A percentile compares a stretch with the other conserved stretches of the same genome.
phyloP scores from a whole-genome alignment of 2,797 vertebrate genomes.

The Cephalopachus bancanus region DNA sequence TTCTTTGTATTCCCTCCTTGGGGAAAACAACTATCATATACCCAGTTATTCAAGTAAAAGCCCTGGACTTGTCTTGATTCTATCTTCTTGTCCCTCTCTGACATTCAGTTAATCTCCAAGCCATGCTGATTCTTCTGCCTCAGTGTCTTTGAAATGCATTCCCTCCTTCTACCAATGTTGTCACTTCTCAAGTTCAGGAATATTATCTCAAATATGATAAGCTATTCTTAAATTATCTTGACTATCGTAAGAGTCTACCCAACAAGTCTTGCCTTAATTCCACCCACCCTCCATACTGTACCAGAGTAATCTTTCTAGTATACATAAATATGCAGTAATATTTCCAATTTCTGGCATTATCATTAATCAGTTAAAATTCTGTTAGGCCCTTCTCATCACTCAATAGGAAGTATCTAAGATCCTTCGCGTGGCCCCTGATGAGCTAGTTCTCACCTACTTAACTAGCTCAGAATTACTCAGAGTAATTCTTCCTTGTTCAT shows the following conservation, averaged over 20 bases:
- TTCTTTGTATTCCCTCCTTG: not conserved
- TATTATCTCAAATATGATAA: not conserved
- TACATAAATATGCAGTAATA: not conserved
- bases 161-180: not conserved
- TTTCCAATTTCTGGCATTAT: slow-evolving; percentile 23
- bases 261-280: slow-evolving; percentile 2
- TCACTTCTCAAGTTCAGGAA: not conserved
- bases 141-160: not conserved
- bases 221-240: not conserved
- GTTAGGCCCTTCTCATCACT: not conserved
- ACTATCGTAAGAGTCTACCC: not conserved
- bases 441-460: not conserved
- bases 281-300: not conserved
- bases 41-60: not conserved
- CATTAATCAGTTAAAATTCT: not conserved
- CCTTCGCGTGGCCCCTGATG: not conserved
- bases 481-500: not conserved
- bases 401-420: not conserved
- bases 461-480: not conserved
- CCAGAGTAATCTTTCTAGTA: not conserved
- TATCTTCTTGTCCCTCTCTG: not conserved
- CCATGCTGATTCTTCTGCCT: not conserved
- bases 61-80: not conserved
- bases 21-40: not conserved
- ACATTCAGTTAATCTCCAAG: not conserved